Percentiles rank a stretch among this genome's conserved stretches.
phyloP scores from a whole-genome alignment of 2,113 vertebrate species.

The Trematomus loennbergii region DNA sequence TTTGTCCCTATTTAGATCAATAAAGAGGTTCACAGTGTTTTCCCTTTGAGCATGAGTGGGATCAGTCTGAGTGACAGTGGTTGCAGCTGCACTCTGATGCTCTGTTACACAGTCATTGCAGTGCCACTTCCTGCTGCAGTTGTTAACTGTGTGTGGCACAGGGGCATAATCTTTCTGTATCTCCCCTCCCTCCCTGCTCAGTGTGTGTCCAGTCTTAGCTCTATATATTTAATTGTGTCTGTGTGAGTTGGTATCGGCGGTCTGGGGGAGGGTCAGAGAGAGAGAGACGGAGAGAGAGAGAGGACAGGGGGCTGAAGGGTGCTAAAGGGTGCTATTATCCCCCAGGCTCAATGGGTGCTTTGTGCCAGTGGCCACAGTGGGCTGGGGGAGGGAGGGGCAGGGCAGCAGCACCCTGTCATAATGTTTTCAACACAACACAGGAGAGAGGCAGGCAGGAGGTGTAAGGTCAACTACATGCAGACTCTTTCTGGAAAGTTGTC shows the following conservation, averaged over 20 bases:
- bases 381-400: slow-evolving; percentile 48
- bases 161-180: background rate
- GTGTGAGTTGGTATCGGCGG: slow-evolving; percentile 29
- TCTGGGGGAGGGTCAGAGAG: slow-evolving; percentile 47
- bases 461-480: background rate
- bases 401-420: slow-evolving; percentile 70
- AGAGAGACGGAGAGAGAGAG: slow-evolving; percentile 22
- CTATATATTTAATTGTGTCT: slow-evolving; percentile 18
- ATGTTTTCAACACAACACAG: slow-evolving; percentile 63
- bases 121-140: slow-evolving; percentile 67
- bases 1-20: background rate
- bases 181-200: background rate
- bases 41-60: too few species aligned
- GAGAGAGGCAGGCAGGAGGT: background rate
- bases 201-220: slow-evolving; percentile 9
- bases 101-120: slow-evolving; percentile 51
- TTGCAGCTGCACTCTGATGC: slow-evolving; percentile 17
- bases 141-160: background rate
- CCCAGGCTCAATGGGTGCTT: slow-evolving; percentile 76
- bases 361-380: slow-evolving; percentile 63
- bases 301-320: slow-evolving; percentile 72
- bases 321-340: slow-evolving; percentile 83
- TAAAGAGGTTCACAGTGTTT: too few species aligned
- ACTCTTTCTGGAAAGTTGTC: background rate
- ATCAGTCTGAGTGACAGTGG: too few species aligned